phyloP scores from a whole-genome alignment of 23 tunicate genomes.

The Halocynthia roretzi region DNA sequence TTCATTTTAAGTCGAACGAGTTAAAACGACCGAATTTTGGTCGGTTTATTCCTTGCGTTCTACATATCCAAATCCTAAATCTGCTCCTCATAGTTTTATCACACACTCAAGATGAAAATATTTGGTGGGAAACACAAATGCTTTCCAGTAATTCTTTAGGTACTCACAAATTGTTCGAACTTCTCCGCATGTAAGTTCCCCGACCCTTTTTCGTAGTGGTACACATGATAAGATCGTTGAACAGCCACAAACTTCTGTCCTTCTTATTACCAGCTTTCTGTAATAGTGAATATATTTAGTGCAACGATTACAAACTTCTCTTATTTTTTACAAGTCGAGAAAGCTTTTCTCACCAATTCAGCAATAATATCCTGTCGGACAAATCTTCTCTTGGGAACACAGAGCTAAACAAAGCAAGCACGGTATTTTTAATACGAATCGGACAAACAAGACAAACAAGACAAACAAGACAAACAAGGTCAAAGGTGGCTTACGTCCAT shows the following conservation, averaged over 20 bases:
- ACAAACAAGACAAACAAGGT: background rate
- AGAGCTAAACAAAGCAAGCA: constrained; percentile 9
- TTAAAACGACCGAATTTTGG: too few species aligned
- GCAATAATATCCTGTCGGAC: constrained; percentile 65
- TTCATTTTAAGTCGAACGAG: too few species aligned
- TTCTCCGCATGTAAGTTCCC: constrained; percentile 26
- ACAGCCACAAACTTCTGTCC: constrained; percentile 87
- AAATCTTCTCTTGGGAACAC: constrained; percentile 44
- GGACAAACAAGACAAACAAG: background rate
- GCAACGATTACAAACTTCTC: background rate
- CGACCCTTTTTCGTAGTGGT: constrained; percentile 44
- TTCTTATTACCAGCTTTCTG: constrained; percentile 63
- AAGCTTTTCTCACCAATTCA: constrained; percentile 46
- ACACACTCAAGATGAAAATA: too few species aligned
- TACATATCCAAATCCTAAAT: too few species aligned
- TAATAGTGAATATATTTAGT: background rate
- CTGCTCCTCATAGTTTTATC: too few species aligned
- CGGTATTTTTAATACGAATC: background rate
- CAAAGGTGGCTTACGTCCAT: constrained; percentile 43
- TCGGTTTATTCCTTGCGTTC: too few species aligned
- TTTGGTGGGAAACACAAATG: too few species aligned
- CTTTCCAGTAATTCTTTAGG: too few species aligned
- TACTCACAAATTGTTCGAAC: constrained; percentile 79
- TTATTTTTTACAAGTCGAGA: background rate
- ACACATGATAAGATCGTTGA: constrained; percentile 79